Evolutionary conservation across 2,113 vertebrate species (phyloP).

Genomic region (Turnix velox): DNA sequence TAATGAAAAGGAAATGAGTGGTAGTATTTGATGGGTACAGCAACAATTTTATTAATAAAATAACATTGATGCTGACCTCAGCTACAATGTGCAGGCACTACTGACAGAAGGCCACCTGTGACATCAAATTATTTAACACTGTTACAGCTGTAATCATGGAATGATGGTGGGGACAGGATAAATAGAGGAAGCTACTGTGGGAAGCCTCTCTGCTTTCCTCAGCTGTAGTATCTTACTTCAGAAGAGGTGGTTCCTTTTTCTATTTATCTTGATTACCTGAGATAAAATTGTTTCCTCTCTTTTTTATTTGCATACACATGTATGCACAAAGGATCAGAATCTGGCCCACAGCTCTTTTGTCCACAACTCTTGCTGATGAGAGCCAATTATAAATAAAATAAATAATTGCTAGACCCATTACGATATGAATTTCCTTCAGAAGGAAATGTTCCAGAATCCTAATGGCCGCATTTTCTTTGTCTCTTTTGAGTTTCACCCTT

Average conservation of each 20-base stretch:
- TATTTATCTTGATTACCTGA: background rate
- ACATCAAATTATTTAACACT: background rate
- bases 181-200: background rate
- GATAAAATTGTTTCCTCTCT: background rate
- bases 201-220: background rate
- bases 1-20: background rate
- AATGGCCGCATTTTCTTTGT: conserved; percentile 31
- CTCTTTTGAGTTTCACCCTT: background rate
- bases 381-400: background rate
- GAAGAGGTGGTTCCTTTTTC: background rate
- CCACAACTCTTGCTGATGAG: background rate
- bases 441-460: conserved; percentile 30
- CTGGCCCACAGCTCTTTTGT: background rate
- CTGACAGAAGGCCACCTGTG: background rate
- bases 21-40: background rate
- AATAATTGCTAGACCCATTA: background rate
- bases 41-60: background rate
- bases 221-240: background rate
- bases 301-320: background rate
- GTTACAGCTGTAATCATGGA: background rate
- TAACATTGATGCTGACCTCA: background rate
- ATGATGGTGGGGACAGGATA: background rate
- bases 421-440: background rate
- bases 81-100: background rate
- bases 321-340: background rate